Percentiles rank a stretch among this genome's conserved stretches.
phyloP scores from a whole-genome alignment of 2,113 vertebrate genomes.

The Egretta garzetta region DNA sequence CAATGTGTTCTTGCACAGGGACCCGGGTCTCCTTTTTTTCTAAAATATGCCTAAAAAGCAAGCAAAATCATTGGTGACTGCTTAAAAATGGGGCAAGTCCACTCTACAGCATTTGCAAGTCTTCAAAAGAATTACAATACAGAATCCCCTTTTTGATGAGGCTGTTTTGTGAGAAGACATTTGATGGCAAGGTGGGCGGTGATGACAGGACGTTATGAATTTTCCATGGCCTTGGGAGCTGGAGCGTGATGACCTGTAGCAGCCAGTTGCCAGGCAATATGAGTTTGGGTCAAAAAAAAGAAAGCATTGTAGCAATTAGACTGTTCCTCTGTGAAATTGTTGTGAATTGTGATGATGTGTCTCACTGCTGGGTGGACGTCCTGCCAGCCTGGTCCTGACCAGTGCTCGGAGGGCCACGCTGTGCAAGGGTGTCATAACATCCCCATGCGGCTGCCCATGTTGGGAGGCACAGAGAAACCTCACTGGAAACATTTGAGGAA shows the following conservation, averaged over 20 bases:
- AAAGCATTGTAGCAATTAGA: not conserved
- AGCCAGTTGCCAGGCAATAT: not conserved
- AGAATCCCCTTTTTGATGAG: not conserved
- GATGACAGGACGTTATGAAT: slow-evolving; percentile 1
- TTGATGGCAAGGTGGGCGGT: slow-evolving; percentile 17
- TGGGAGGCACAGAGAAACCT: not conserved
- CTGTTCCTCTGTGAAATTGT: not conserved
- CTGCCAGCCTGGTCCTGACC: not conserved
- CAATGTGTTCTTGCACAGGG: slow-evolving; percentile 39
- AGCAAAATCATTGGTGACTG: not conserved
- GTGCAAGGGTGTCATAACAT: not conserved
- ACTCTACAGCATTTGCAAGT: slow-evolving; percentile 19
- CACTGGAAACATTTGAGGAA: not conserved
- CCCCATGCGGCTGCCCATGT: fast-evolving
- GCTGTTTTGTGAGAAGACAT: slow-evolving; percentile 20
- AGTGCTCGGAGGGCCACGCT: not conserved
- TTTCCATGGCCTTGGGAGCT: not conserved
- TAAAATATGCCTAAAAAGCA: slow-evolving; percentile 60
- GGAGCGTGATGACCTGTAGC: not conserved
- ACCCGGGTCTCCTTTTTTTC: slow-evolving; percentile 20
- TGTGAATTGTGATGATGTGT: not conserved
- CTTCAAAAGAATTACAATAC: slow-evolving; percentile 3
- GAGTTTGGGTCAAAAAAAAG: not conserved
- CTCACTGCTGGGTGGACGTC: not conserved
- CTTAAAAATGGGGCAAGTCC: not conserved